Percentiles rank a stretch among this genome's conserved stretches.
Conservation (phyloP, 1,140 invertebrate species). For the Conopomorpha cramerella region DNA sequence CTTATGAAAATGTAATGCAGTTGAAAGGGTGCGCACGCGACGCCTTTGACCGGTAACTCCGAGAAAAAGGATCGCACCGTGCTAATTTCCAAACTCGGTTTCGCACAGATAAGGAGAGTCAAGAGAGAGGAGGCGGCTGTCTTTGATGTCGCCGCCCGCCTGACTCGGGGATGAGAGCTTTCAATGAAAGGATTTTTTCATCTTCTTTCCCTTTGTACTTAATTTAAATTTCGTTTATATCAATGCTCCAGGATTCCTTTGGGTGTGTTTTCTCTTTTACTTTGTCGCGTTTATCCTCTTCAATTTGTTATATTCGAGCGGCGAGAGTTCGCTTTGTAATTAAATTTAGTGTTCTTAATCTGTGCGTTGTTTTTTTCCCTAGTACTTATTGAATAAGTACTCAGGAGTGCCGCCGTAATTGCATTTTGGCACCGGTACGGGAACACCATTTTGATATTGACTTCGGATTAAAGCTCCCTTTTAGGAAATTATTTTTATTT, state of each 20-base stretch:
- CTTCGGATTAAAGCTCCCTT: too few species aligned
- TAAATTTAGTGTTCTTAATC: conserved; percentile 58
- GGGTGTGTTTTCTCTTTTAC: conserved; percentile 55
- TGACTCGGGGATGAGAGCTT: conserved; percentile 53
- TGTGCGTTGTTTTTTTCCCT: conserved; percentile 32
- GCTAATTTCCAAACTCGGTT: conserved; percentile 56
- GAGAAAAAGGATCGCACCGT: conserved; percentile 34
- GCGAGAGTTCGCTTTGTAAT: conserved; percentile 41
- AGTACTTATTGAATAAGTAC: conserved; percentile 4
- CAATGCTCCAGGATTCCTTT: conserved; percentile 55
- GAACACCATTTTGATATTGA: too few species aligned
- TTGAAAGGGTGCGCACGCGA: conserved; percentile 43
- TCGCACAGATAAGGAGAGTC: conserved; percentile 48
- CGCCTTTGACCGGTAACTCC: conserved; percentile 11
- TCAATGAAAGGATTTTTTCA: conserved; percentile 60
- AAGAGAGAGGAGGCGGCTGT: conserved; percentile 25
- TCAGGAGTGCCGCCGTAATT: conserved; percentile 39
- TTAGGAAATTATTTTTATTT: too few species aligned
- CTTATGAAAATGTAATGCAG: conserved; percentile 37
- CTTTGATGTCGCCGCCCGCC: conserved; percentile 54
- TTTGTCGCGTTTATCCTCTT: conserved; percentile 57
- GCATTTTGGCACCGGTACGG: too few species aligned
- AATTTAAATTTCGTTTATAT: conserved; percentile 62
- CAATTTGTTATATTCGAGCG: conserved; percentile 51
- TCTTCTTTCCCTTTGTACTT: conserved; percentile 58